Percentiles rank a stretch among this genome's conserved stretches.
phyloP scores from a whole-genome alignment of 2,888 invertebrate species.

The Parelbella ahira region DNA sequence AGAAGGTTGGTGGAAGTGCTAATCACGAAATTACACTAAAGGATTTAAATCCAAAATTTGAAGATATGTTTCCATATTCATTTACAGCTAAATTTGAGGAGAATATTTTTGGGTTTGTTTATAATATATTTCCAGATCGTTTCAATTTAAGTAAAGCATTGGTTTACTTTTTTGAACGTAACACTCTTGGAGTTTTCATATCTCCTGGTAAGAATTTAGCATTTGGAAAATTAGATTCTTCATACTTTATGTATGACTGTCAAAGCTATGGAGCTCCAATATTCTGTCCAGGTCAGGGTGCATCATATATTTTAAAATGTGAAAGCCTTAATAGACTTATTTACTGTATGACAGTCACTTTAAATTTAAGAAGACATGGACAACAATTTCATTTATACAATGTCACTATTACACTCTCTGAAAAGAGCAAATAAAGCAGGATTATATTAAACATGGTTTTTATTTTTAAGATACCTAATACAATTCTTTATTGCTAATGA shows the following conservation, averaged over 20 bases:
- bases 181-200: constrained; percentile 76
- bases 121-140: constrained; percentile 73
- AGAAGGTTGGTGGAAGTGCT: constrained; percentile 54
- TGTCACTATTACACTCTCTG: constrained; percentile 43
- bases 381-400: constrained; percentile 76
- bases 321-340: constrained; percentile 81
- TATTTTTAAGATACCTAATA: constrained; percentile 12
- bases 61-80: constrained; percentile 77
- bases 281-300: constrained; percentile 79
- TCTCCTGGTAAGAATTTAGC: constrained; percentile 75
- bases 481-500: constrained; percentile 1
- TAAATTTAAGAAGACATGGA: constrained; percentile 78
- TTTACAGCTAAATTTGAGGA: constrained; percentile 80
- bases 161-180: constrained; percentile 79
- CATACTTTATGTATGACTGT: constrained; percentile 85
- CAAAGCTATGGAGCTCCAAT: constrained; percentile 82
- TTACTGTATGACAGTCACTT: constrained; percentile 82
- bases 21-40: constrained; percentile 81
- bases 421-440: constrained; percentile 51
- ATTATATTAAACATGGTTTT: constrained; percentile 10
- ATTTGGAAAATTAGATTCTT: constrained; percentile 71
- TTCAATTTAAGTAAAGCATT: constrained; percentile 84
- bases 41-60: constrained; percentile 77
- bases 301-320: constrained; percentile 82
- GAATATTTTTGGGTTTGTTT: constrained; percentile 82